Evolutionary conservation across 2,797 vertebrate genomes (phyloP), one percentile per base, ranked within the genome.

Genomic region (Taenioides sp.): DNA sequence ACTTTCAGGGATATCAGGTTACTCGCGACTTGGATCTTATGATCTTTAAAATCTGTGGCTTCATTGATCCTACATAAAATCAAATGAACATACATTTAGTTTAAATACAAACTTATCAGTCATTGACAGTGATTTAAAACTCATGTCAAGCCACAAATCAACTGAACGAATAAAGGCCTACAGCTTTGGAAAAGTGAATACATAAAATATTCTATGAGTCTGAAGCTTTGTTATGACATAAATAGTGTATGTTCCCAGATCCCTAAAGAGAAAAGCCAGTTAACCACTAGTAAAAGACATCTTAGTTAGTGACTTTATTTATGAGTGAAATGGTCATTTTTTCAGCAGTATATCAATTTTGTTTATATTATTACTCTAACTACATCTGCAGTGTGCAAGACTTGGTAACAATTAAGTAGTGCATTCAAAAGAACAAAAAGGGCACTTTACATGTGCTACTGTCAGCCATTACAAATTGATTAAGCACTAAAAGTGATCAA

Each of bases 1-100:
- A 98, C 95, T 80, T 96, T 96, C 71, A 99, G 78, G n/a, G 98
- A 98, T 74, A 99, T 97, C 2, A 99, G 91, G 25, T 67, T 90
- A 78, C 98, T 99, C 54, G 92, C 92, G 1, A 95, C 93, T 34
- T 95, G 96, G 76, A 99, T 96, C 80, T 89, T 87, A 75, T 92
- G 90, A 50, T 93, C 92, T 77, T 92, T 93, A 86, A 93, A 93
- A 50, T 90, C 80, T 10, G 83, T 73, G 0, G 96, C 95, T 84
- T 93, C 92, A 0, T 93, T 84, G 40, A 99, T 97, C 88, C 98
- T 91, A 22, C 58, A 65, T 57, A 75, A 20, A 67, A 58, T 75
- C 64, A 47, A 18, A 66, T 9, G 12, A 74, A 55, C 14, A 40
- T 4, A 31, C 57, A 27, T 12, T 58, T 58, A 58, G 4, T 14